Conservation (phyloP, 2,113 vertebrate genomes). For the Calyptommatus sinebrachiatus region DNA sequence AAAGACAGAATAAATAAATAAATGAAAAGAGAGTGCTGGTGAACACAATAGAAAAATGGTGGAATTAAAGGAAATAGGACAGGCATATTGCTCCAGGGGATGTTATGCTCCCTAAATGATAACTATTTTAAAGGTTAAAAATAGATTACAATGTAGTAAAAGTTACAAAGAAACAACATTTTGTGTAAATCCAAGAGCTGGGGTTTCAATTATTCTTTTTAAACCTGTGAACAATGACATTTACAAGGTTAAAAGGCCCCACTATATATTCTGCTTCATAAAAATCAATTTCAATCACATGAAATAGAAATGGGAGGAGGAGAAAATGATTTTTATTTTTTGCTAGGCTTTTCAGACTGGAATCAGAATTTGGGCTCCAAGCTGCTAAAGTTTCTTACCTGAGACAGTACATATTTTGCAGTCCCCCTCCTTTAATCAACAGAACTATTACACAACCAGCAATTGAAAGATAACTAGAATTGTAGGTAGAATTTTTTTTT, state of each 20-base stretch:
- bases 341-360: background rate
- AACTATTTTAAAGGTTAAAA: background rate
- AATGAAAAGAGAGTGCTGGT: background rate
- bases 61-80: background rate
- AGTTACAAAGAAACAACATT: background rate
- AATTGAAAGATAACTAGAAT: background rate
- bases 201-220: constrained; percentile 5
- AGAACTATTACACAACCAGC: background rate
- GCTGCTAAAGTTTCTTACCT: background rate
- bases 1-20: background rate
- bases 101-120: background rate
- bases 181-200: background rate
- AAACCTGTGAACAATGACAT: constrained; percentile 7
- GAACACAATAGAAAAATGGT: background rate
- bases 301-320: constrained; percentile 1
- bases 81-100: background rate
- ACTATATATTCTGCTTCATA: background rate
- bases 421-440: background rate
- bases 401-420: background rate
- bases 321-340: background rate
- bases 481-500: background rate
- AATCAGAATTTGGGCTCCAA: background rate
- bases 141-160: background rate
- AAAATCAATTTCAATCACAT: constrained; percentile 15
- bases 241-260: constrained; percentile 15